Percentiles rank a stretch among this genome's conserved stretches.
These are phyloP conservation scores for Arvicola amphibius DNA, from an alignment of 2,797 vertebrate species.

Conservation along the genomic window DNA sequence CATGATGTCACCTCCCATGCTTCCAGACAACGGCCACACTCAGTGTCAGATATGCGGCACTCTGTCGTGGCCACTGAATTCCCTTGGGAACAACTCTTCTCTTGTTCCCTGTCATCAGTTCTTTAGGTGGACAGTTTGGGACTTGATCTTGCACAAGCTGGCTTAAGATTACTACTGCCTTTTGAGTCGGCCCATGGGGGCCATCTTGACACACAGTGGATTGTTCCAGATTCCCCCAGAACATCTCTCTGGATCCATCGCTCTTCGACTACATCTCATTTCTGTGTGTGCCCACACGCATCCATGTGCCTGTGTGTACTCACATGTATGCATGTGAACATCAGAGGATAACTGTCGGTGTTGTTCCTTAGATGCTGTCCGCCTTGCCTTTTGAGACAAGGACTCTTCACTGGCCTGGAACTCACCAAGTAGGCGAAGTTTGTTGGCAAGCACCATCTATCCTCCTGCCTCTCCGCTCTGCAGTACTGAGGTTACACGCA, in stretches of 20 bases:
- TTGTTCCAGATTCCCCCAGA: constrained; percentile 48
- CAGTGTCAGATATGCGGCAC: background rate
- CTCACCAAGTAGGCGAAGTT: background rate
- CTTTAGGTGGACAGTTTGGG: constrained; percentile 14
- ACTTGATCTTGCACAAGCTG: background rate
- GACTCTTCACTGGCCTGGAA: background rate
- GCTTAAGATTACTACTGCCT: background rate
- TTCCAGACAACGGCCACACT: constrained; percentile 30
- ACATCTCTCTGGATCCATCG: background rate
- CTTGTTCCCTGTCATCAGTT: constrained; percentile 51
- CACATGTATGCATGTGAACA: background rate
- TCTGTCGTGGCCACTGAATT: background rate
- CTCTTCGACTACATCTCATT: background rate
- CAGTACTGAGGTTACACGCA: background rate
- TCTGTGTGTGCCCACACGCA: background rate
- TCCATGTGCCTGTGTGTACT: background rate
- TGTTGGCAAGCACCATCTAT: background rate
- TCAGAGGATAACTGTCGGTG: background rate
- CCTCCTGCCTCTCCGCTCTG: background rate
- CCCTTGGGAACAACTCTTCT: background rate
- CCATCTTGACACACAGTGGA: constrained; percentile 43
- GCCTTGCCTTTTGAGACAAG: background rate
- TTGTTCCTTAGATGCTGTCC: background rate
- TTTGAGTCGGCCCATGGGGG: background rate
- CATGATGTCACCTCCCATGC: constrained; percentile 56